A percentile compares a stretch with the other conserved stretches of the same genome.
phyloP scores from a whole-genome alignment of 2,113 vertebrate genomes.

The Burhinus bistriatus region DNA sequence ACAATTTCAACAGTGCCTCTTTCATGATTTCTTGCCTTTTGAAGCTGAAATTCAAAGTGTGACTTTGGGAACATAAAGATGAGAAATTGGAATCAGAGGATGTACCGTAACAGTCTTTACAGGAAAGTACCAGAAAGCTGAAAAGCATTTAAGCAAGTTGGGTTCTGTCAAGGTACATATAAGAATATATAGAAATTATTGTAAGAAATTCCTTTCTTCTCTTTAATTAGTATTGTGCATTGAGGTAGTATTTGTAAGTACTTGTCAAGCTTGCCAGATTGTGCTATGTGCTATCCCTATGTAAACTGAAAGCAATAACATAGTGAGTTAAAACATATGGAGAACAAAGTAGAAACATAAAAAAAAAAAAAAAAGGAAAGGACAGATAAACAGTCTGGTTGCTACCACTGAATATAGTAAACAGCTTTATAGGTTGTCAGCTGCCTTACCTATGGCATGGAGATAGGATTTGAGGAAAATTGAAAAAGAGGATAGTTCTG shows the following conservation, averaged over 20 bases:
- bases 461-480: neutral
- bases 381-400: neutral
- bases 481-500: neutral
- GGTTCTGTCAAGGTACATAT: neutral
- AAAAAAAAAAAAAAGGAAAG: neutral
- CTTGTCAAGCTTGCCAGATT: neutral
- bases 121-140: neutral
- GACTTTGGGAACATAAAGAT: constrained; percentile 1
- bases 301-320: neutral
- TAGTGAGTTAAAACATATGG: neutral
- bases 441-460: neutral
- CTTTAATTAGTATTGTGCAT: neutral
- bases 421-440: neutral
- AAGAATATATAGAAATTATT: neutral
- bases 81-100: neutral
- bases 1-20: constrained; percentile 5
- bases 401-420: neutral
- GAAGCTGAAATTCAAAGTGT: constrained; percentile 32
- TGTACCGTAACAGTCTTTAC: neutral
- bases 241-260: neutral
- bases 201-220: neutral
- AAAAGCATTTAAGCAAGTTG: neutral
- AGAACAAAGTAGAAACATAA: neutral
- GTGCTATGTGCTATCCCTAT: neutral
- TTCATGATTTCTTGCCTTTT: neutral